Percentiles rank a stretch among this genome's conserved stretches.
These are phyloP conservation scores for Brachionus calyciflorus DNA, from an alignment of 1,140 invertebrate species.

Conservation along the genomic window DNA sequence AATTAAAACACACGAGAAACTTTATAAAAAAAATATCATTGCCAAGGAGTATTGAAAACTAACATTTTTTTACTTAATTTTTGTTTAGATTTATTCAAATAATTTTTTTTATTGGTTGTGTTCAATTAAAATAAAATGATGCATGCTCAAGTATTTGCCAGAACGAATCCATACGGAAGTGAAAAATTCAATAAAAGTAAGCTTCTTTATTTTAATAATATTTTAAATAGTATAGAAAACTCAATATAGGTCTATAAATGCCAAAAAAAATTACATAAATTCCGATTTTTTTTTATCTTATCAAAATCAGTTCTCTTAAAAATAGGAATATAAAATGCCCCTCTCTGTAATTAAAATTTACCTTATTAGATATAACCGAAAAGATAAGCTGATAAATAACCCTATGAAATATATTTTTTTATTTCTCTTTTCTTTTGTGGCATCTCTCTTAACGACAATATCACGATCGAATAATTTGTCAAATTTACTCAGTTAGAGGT, in stretches of 20 bases:
- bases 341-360: constrained; percentile 19
- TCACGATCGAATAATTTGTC: not conserved
- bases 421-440: not conserved
- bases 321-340: not conserved
- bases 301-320: constrained; percentile 28
- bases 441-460: too few relatives aligned
- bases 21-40: too few relatives aligned
- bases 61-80: too few relatives aligned
- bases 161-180: too few relatives aligned
- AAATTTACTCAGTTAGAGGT: constrained; percentile 32
- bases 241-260: too few relatives aligned
- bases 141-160: too few relatives aligned
- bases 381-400: constrained; percentile 3
- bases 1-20: not conserved
- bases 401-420: constrained; percentile 11
- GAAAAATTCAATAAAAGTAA: too few relatives aligned
- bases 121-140: too few relatives aligned
- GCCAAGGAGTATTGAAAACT: too few relatives aligned
- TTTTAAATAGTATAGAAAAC: too few relatives aligned
- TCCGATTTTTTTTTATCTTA: constrained; percentile 19
- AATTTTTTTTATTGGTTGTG: too few relatives aligned
- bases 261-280: not conserved
- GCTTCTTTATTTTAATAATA: not conserved
- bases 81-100: too few relatives aligned
- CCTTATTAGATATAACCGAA: not conserved